Evolutionary conservation across 1,140 invertebrate species (phyloP).

Genomic region (Semibalanus balanoides): DNA sequence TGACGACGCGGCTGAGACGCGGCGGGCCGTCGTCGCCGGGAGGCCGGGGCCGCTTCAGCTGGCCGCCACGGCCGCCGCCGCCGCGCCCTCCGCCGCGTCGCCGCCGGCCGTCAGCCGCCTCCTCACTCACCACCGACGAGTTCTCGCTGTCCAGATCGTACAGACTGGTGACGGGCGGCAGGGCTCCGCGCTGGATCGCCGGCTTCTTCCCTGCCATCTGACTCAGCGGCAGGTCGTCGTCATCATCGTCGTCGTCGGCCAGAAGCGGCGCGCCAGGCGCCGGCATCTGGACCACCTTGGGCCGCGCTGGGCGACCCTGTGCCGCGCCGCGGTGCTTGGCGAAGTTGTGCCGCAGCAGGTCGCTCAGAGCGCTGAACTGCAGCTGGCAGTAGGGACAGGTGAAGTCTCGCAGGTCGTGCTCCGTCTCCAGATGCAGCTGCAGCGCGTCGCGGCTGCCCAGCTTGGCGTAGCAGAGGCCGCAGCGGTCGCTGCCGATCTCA

Average conservation of each 20-base stretch:
- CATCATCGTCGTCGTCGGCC: not conserved
- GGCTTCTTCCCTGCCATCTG: not conserved
- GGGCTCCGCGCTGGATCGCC: not conserved
- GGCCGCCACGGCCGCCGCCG: not conserved
- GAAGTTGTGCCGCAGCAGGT: not conserved
- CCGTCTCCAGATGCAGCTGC: not conserved
- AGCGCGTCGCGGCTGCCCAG: conserved; percentile 4
- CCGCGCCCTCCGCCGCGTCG: not conserved
- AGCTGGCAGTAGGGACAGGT: not conserved
- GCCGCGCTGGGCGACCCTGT: not conserved
- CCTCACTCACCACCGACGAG: not conserved
- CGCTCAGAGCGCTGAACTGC: not conserved
- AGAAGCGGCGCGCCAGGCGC: not conserved
- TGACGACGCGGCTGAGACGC: not conserved
- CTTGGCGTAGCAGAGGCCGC: conserved; percentile 1
- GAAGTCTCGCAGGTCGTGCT: conserved; percentile 4
- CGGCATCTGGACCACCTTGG: not conserved
- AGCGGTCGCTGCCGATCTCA: not conserved
- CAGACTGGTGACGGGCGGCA: not conserved
- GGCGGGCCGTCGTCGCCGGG: not conserved
- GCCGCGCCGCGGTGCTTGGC: not conserved
- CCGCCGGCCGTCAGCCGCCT: not conserved
- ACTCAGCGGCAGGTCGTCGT: not conserved
- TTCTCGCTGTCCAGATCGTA: not conserved
- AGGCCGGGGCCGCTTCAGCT: not conserved